Evolutionary conservation across 2,888 invertebrate species (phyloP), one percentile per base, ranked within the genome.

Genomic region (Ditylenchus weischeri): DNA sequence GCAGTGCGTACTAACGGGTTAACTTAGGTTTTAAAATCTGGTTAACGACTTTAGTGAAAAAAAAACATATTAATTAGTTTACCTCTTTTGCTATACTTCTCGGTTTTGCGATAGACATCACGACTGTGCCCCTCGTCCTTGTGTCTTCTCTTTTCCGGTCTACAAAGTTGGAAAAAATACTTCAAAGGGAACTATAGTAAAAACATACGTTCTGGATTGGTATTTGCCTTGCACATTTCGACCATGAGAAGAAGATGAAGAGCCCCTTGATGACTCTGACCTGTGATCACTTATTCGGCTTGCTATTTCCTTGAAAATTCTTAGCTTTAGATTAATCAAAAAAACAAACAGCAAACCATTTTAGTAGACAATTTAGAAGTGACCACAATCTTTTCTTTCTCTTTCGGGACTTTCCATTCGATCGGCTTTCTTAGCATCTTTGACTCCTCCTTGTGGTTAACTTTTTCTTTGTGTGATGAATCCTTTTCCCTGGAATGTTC

Each of bases 351-450:
- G 11, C 38, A 8, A 10, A 51, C 51, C 51, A 21, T 51, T 51
- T 51, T 51, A 23, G 51, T 23, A 8, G 51, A 51, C 23, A 21
- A 8, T 51, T 23, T 51, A 13, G 51, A 21, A 13, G 51, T 23
- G 19, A 51, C 51, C 19, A 21, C 19, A 51, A 51, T 15, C 23
- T 51, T 51, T 15, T 51, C 51, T 10, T 23, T n/a, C 23, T 51
- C 51, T 23, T 51, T 51, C 19, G 51, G 51, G 6, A 51, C 19
- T 51, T 51, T 51, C 51, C 51, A 51, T 51, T 51, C 51, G 13
- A 51, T 51, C 13, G 51, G 51, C 13, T 51, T 51, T 51, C 51
- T 51, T 7, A 51, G 8, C 51, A 23, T 8, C 13, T 51, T 51
- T 6, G 51, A 23, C 23, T 51, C 51, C 19, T 21, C 23, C 13